Percentiles rank a stretch among this genome's conserved stretches.
phyloP scores from a whole-genome alignment of 2,888 invertebrate species.

The Eledone cirrhosa region DNA sequence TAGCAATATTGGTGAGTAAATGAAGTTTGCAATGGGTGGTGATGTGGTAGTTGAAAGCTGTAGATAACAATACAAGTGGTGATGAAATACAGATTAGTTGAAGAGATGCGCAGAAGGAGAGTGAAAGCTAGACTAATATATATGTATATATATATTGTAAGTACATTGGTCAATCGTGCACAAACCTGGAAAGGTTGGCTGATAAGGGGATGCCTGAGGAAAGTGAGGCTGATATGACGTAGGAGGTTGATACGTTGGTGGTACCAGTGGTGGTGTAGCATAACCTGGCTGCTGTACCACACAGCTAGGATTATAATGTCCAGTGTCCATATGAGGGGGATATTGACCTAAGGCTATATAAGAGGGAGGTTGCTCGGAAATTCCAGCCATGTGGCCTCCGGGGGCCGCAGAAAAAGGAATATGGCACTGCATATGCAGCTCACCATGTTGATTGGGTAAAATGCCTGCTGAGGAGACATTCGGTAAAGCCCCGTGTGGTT shows the following conservation, averaged over 20 bases:
- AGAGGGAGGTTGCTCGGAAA: conserved; percentile 18
- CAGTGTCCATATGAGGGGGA: conserved; percentile 11
- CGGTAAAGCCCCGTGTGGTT: not conserved
- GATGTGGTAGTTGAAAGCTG: conserved; percentile 14
- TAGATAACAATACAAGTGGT: not conserved
- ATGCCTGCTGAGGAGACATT: conserved; percentile 8
- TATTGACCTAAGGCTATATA: conserved; percentile 27
- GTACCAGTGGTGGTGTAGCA: conserved; percentile 25
- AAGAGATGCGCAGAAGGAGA: conserved; percentile 18
- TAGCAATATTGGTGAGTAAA: not conserved
- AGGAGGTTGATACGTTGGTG: conserved; percentile 13
- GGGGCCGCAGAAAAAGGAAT: conserved; percentile 20
- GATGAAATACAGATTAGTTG: conserved; percentile 3
- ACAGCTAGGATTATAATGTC: conserved; percentile 18
- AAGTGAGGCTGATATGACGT: conserved; percentile 25
- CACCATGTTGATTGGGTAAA: conserved; percentile 17
- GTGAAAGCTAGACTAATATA: conserved; percentile 25
- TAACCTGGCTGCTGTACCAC: conserved; percentile 22
- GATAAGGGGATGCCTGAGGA: conserved; percentile 28
- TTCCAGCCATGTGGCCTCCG: conserved; percentile 20
- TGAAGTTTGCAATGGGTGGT: not conserved
- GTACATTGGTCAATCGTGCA: conserved; percentile 27
- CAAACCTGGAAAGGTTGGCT: conserved; percentile 28
- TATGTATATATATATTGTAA: not conserved
- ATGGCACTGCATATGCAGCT: conserved; percentile 6